phyloP scores from a whole-genome alignment of 2,113 vertebrate genomes.

The Damaliscus lunatus region DNA sequence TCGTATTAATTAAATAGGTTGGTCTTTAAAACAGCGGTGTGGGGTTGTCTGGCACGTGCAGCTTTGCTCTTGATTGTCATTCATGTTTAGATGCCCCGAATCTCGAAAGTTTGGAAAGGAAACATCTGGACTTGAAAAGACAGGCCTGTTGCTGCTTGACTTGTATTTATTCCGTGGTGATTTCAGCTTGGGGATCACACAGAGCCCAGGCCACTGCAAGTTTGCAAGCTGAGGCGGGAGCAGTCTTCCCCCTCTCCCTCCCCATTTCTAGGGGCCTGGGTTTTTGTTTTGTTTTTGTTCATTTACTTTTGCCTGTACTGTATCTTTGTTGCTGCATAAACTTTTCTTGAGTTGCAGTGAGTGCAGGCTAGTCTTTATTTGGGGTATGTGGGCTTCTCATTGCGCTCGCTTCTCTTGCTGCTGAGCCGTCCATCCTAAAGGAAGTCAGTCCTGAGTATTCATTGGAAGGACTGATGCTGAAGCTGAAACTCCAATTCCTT shows the following conservation, averaged over 20 bases:
- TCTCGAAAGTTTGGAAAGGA: background rate
- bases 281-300: background rate
- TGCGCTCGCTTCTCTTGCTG: background rate
- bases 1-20: background rate
- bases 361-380: background rate
- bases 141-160: background rate
- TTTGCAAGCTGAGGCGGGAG: background rate
- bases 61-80: background rate
- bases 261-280: background rate
- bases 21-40: background rate
- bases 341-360: background rate
- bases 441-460: background rate
- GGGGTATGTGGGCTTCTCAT: background rate
- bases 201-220: background rate
- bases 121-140: conserved; percentile 15
- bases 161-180: background rate
- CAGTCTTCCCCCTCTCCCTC: fast-evolving
- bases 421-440: background rate
- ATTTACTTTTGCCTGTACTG: background rate
- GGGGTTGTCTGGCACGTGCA: background rate
- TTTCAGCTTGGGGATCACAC: background rate
- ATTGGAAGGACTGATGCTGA: background rate
- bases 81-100: background rate
- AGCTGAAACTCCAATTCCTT: background rate
- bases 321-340: background rate